These are phyloP conservation scores for Chymomyza caudatula DNA, from an alignment of 2,888 invertebrate genomes.

Conservation along the genomic window DNA sequence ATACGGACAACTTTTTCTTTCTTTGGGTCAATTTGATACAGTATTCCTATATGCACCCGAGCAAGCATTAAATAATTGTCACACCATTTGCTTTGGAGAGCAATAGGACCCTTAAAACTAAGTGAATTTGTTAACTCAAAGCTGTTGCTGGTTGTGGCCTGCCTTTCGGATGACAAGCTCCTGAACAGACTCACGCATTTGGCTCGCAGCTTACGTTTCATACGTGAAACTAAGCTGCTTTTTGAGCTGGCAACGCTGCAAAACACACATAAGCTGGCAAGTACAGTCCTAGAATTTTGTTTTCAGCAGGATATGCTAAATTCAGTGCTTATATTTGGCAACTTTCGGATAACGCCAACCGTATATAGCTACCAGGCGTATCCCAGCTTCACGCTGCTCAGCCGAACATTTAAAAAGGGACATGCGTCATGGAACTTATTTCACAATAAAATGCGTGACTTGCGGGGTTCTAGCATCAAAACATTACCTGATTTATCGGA, in stretches of 20 bases:
- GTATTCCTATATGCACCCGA: slow-evolving; percentile 45
- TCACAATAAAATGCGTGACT: slow-evolving; percentile 39
- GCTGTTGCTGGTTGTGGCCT: slow-evolving; percentile 38
- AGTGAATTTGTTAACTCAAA: slow-evolving; percentile 27
- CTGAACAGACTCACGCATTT: slow-evolving; percentile 26
- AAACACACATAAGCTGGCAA: slow-evolving; percentile 15
- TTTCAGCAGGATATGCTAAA: slow-evolving; percentile 43
- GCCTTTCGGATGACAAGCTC: slow-evolving; percentile 33
- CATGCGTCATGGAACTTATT: slow-evolving; percentile 19
- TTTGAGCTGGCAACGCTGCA: slow-evolving; percentile 31
- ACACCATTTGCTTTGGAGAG: slow-evolving; percentile 22
- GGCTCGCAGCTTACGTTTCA: slow-evolving; percentile 18
- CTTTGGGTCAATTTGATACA: slow-evolving; percentile 21
- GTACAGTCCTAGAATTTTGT: slow-evolving; percentile 30
- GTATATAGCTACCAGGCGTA: slow-evolving; percentile 37
- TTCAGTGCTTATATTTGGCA: slow-evolving; percentile 20
- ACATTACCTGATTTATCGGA: slow-evolving; percentile 56
- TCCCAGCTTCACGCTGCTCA: slow-evolving; percentile 33
- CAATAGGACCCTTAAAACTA: slow-evolving; percentile 6
- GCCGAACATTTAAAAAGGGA: not conserved
- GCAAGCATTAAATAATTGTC: not conserved
- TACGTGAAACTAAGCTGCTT: slow-evolving; percentile 43
- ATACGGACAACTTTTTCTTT: slow-evolving; percentile 23
- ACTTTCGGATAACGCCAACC: slow-evolving; percentile 26
- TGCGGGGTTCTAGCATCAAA: slow-evolving; percentile 28